These are phyloP conservation scores for Syngnathoides biaculeatus DNA, from an alignment of 2,113 vertebrate species.

Conservation along the genomic window DNA sequence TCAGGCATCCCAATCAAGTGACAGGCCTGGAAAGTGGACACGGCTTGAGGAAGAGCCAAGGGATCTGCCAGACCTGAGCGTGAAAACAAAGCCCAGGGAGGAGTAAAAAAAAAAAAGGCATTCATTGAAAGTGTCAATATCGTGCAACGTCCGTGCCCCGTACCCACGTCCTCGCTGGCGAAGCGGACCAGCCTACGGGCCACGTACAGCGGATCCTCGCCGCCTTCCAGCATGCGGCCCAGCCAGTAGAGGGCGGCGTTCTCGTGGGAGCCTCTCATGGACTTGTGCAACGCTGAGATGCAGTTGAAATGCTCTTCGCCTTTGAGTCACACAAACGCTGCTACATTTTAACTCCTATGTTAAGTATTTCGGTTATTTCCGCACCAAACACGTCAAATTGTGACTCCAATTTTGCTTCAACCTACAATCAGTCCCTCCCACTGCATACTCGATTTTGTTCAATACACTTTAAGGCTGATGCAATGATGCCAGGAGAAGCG, in stretches of 20 bases:
- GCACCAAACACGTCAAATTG: too few relatives aligned
- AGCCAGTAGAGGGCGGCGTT: conserved; percentile 96
- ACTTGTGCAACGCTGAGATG: conserved; percentile 95
- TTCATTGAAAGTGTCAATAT: neutral
- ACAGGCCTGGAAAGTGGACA: conserved; percentile 92
- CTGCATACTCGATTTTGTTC: neutral
- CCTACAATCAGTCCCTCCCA: too few relatives aligned
- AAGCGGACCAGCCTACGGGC: conserved; percentile 92
- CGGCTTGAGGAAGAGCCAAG: conserved; percentile 86
- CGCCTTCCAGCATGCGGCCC: conserved; percentile 95
- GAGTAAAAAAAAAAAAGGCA: neutral
- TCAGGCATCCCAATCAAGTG: conserved; percentile 98
- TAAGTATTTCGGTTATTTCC: neutral
- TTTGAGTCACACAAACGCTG: conserved; percentile 39
- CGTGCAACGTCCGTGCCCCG: conserved; percentile 23
- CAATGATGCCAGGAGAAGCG: neutral
- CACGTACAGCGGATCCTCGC: conserved; percentile 92
- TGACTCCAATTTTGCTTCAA: neutral
- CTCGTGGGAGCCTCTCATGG: conserved; percentile 91
- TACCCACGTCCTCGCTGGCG: conserved; percentile 95
- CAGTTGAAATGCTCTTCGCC: conserved; percentile 98
- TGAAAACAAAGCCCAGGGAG: conserved; percentile 5
- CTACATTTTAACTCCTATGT: neutral
- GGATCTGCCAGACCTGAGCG: conserved; percentile 88
- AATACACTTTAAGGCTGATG: neutral